Conservation (phyloP, 2,797 vertebrate species). For the Sebastes dallii region DNA sequence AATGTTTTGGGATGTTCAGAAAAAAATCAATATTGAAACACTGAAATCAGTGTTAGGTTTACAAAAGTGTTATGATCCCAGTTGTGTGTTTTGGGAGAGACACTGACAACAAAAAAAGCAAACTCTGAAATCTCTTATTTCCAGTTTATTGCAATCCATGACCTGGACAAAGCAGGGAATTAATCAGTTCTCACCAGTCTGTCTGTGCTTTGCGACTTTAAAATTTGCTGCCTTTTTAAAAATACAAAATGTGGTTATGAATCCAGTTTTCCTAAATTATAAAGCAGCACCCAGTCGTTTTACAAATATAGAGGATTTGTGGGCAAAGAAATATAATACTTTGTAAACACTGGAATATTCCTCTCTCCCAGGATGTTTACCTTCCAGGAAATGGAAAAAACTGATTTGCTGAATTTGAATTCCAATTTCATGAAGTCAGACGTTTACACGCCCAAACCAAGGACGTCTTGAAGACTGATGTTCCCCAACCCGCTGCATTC, state of each 20-base stretch:
- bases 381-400: slow-evolving; percentile 37
- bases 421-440: slow-evolving; percentile 37
- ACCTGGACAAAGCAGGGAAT: slow-evolving; percentile 63
- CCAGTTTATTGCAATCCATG: slow-evolving; percentile 82
- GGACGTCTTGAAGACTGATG: slow-evolving; percentile 45
- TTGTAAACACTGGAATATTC: slow-evolving; percentile 69
- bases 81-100: neutral
- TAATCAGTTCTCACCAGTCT: slow-evolving; percentile 35
- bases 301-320: slow-evolving; percentile 52
- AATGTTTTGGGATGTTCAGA: neutral
- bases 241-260: slow-evolving; percentile 53
- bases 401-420: slow-evolving; percentile 26
- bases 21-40: neutral
- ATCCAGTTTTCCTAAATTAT: slow-evolving; percentile 58
- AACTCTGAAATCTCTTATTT: slow-evolving; percentile 49
- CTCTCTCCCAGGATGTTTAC: slow-evolving; percentile 10
- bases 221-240: slow-evolving; percentile 47
- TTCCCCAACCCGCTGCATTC: slow-evolving; percentile 32
- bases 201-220: slow-evolving; percentile 33
- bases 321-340: slow-evolving; percentile 58
- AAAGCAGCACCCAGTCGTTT: slow-evolving; percentile 51
- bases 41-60: neutral
- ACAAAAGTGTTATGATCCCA: neutral
- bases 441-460: neutral
- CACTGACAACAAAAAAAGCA: neutral